Evolutionary conservation across 2,888 invertebrate species (phyloP).

Genomic region (Dryobotodes eremita): DNA sequence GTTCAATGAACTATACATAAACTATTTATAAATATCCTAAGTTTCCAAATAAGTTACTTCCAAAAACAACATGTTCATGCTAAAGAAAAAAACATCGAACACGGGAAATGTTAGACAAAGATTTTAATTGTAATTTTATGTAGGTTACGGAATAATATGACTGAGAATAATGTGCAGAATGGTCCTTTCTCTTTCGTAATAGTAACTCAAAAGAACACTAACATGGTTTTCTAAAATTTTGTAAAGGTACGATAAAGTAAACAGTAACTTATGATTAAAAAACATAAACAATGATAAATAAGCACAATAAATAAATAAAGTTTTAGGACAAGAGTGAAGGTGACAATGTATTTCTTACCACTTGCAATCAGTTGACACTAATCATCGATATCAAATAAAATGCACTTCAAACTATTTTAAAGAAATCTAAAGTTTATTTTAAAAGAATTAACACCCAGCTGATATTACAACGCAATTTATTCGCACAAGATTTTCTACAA

Average conservation of each 20-base stretch:
- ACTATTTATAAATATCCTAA: slow-evolving; percentile 33
- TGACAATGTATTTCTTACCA: slow-evolving; percentile 78
- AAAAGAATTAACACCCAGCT: slow-evolving; percentile 50
- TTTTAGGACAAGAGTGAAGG: slow-evolving; percentile 80
- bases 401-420: slow-evolving; percentile 52
- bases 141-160: slow-evolving; percentile 78
- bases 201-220: slow-evolving; percentile 44
- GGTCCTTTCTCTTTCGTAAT: slow-evolving; percentile 81
- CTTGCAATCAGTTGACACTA: slow-evolving; percentile 71
- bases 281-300: slow-evolving; percentile 70
- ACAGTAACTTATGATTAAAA: slow-evolving; percentile 46
- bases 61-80: not conserved
- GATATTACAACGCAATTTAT: slow-evolving; percentile 66
- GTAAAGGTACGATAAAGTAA: slow-evolving; percentile 18
- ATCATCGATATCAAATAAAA: slow-evolving; percentile 71
- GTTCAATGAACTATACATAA: slow-evolving; percentile 58
- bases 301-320: slow-evolving; percentile 70
- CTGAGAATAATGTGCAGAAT: slow-evolving; percentile 68
- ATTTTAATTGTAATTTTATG: slow-evolving; percentile 68
- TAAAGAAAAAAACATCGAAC: not conserved
- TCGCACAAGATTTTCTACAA: slow-evolving; percentile 66
- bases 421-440: slow-evolving; percentile 51
- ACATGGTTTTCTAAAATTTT: slow-evolving; percentile 24
- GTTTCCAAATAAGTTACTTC: slow-evolving; percentile 4
- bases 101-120: slow-evolving; percentile 40